A percentile compares a stretch with the other conserved stretches of the same genome.
These are phyloP conservation scores for Drosophila cyrtoloma DNA, from an alignment of 2,888 invertebrate species.

Conservation along the genomic window DNA sequence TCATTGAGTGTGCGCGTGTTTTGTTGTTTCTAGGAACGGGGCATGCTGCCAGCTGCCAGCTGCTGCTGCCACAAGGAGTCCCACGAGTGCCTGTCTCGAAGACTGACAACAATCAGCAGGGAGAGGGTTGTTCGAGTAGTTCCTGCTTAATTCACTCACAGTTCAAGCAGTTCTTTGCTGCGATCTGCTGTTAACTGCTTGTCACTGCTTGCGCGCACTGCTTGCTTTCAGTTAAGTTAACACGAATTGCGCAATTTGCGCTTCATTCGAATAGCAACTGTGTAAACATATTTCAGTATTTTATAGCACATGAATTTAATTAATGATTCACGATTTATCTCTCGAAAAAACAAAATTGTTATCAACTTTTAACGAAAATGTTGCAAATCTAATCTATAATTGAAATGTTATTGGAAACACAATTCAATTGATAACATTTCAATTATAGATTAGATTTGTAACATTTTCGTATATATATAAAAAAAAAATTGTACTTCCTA, in stretches of 20 bases:
- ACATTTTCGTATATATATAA: too few species aligned
- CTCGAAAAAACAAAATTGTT: accelerated
- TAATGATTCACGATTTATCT: not conserved
- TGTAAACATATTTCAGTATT: not conserved
- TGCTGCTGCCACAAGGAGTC: not conserved
- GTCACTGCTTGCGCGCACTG: slow-evolving; percentile 33
- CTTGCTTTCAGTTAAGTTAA: slow-evolving; percentile 8
- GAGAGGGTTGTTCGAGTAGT: slow-evolving; percentile 6
- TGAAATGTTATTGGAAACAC: too few species aligned
- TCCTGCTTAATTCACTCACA: not conserved
- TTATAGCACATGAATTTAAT: not conserved
- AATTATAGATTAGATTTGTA: too few species aligned
- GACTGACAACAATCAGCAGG: not conserved
- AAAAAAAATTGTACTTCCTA: not conserved
- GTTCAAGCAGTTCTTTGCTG: not conserved
- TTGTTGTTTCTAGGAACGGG: slow-evolving; percentile 40
- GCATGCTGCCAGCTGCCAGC: slow-evolving; percentile 34
- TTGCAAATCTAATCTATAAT: not conserved
- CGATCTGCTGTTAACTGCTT: not conserved
- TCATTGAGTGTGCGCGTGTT: slow-evolving; percentile 42
- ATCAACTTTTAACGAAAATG: accelerated
- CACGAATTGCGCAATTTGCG: not conserved
- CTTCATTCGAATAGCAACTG: slow-evolving; percentile 3
- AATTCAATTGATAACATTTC: not conserved
- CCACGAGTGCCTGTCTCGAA: not conserved